Conservation (phyloP, 2,113 vertebrate species). For the Rhegmatorhina hoffmannsi region DNA sequence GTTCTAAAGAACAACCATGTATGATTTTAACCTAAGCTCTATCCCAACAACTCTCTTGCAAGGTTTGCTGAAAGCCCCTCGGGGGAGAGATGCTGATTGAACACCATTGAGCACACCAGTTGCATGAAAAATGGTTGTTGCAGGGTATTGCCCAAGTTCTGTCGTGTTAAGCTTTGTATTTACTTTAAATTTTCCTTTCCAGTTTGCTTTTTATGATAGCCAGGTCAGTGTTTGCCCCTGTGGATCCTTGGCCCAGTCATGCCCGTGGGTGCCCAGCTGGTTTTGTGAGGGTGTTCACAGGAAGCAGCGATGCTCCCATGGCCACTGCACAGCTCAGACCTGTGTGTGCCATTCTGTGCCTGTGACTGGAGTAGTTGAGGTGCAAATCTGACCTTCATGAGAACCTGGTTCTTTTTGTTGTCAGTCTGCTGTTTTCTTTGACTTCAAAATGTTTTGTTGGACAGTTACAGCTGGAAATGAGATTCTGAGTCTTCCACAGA, state of each 20-base stretch:
- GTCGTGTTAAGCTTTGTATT: background rate
- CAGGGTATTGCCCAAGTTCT: background rate
- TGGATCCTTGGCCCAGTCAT: rapidly evolving
- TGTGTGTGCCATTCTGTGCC: rapidly evolving
- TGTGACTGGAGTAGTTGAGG: background rate
- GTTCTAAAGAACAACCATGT: background rate
- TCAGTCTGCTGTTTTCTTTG: background rate
- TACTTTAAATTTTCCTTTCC: background rate
- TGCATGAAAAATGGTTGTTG: background rate
- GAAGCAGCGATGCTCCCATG: background rate
- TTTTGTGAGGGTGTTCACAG: background rate
- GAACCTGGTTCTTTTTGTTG: background rate
- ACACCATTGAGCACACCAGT: rapidly evolving
- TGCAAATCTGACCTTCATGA: background rate
- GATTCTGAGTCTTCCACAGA: background rate
- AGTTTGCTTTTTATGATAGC: background rate
- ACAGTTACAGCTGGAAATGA: background rate
- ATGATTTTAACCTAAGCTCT: background rate
- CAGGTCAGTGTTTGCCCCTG: background rate
- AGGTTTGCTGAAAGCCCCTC: background rate
- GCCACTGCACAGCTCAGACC: background rate
- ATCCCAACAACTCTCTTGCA: background rate
- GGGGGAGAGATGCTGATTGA: background rate
- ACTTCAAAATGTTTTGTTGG: background rate
- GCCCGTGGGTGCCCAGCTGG: rapidly evolving